Base-by-base conservation (phyloP, 2,113 vertebrate genomes). In the Aspidoscelis tigris region DNA sequence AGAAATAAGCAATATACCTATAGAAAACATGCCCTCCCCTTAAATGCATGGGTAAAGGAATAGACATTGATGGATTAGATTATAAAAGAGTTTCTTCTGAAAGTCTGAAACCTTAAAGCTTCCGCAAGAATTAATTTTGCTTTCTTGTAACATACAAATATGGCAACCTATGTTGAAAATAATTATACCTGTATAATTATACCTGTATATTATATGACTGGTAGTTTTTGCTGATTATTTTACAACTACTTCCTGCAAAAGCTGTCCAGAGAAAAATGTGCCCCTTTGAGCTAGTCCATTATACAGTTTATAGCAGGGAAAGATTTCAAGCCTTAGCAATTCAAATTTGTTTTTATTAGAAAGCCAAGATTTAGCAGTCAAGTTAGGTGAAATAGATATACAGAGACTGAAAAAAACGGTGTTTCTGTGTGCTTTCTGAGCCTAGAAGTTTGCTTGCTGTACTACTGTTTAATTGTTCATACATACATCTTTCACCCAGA, bases 161-260 rank as follows among this genome's bases (percentile, higher is more conserved):
- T 33, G 14, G n/a, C 68, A 11, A 41, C 33, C 69, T 3, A 4
- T 69, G 33, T 70, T 24, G 10, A 90, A 90, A 76, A 89, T 70
- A 43, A 3, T 85, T 65, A 82, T 93, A 84, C 89, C 82, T 91
- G 88, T 88, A 87, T 66, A 11, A 3, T 85, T 65, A 82, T 93
- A 84, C 89, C 82, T 91, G 88, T 88, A 87, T 44, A 11, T 33
- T 33, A 14, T 14, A 55, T 9, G 16, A 55, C 14, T 55, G 55
- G 8, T 55, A 9, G 55, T 14, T 55, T 61, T 50, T 50, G 47
- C 58, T 61, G 58, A 61, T 61, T 61, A 61, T 18, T 61, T 61
- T 61, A 16, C 58, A 61, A 21, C 6, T 21, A 66, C 5, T 66
- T 14, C 24, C 41, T 79, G 61, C 41, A 79, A 14, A 41, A 79